phyloP scores from a whole-genome alignment of 2,888 invertebrate species.

The Calameuta filiformis region DNA sequence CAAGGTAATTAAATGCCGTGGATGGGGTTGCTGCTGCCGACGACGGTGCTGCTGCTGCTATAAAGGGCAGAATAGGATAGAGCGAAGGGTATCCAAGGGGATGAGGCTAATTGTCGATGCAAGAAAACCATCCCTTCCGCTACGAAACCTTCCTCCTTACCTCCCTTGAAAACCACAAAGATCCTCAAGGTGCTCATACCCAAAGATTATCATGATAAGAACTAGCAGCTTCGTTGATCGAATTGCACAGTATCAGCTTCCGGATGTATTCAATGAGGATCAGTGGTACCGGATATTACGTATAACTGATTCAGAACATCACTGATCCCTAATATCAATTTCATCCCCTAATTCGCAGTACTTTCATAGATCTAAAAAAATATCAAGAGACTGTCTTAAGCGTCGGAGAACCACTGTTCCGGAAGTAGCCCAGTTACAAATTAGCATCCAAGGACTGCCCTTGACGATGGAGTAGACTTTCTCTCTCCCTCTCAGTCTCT shows the following conservation, averaged over 20 bases:
- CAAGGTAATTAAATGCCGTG: conserved; percentile 64
- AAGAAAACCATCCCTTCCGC: conserved; percentile 47
- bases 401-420: conserved; percentile 56
- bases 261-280: too few relatives aligned
- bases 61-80: conserved; percentile 55
- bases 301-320: too few relatives aligned
- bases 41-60: conserved; percentile 29
- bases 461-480: conserved; percentile 48
- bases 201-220: conserved; percentile 26
- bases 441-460: conserved; percentile 63
- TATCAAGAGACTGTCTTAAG: too few relatives aligned
- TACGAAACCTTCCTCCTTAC: conserved; percentile 28
- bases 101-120: conserved; percentile 63
- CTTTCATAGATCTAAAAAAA: too few relatives aligned
- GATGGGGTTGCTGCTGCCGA: conserved; percentile 55
- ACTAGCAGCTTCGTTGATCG: too few relatives aligned
- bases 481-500: conserved; percentile 18
- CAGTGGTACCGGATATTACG: too few relatives aligned
- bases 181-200: conserved; percentile 60
- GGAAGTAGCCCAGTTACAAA: conserved; percentile 64
- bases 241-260: too few relatives aligned
- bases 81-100: conserved; percentile 54
- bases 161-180: conserved; percentile 34
- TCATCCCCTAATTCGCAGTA: too few relatives aligned
- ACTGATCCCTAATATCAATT: too few relatives aligned